Percentiles rank a stretch among this genome's conserved stretches.
These are phyloP conservation scores for Macrophya alboannulata DNA, from an alignment of 2,888 invertebrate genomes.

Conservation along the genomic window DNA sequence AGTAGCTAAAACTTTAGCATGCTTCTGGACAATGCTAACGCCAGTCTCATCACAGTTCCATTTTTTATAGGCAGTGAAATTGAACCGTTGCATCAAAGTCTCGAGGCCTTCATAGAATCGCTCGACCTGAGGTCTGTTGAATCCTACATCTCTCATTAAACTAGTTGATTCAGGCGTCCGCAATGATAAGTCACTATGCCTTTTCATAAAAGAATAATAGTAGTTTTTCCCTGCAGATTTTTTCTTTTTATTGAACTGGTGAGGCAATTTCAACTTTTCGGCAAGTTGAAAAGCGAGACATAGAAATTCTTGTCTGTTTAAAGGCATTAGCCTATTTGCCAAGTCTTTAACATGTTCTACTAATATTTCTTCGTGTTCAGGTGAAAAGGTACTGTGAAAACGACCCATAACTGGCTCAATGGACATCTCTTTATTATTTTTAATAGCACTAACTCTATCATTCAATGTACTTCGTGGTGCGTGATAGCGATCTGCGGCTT, in stretches of 20 bases:
- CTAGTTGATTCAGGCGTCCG: conserved; percentile 60
- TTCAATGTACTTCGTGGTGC: conserved; percentile 40
- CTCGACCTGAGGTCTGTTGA: conserved; percentile 62
- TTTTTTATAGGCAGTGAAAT: conserved; percentile 59
- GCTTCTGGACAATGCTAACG: conserved; percentile 43
- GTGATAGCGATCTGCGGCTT: conserved; percentile 55
- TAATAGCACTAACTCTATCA: conserved; percentile 27
- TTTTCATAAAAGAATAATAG: conserved; percentile 61
- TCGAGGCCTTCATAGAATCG: conserved; percentile 58
- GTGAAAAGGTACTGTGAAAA: conserved; percentile 26
- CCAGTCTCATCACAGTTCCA: conserved; percentile 54
- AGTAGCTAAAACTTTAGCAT: conserved; percentile 43
- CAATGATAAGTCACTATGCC: conserved; percentile 56
- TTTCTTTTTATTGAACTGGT: conserved; percentile 61
- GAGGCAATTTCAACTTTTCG: conserved; percentile 59
- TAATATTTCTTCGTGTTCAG: conserved; percentile 36
- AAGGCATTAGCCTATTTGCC: conserved; percentile 57
- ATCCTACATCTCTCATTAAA: conserved; percentile 55
- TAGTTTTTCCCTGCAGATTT: conserved; percentile 62
- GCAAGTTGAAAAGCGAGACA: conserved; percentile 61
- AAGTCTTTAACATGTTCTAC: conserved; percentile 53
- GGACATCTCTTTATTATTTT: conserved; percentile 21
- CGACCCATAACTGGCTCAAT: conserved; percentile 35
- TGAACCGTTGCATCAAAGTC: conserved; percentile 51
- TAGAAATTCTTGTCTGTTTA: conserved; percentile 59